Base-by-base conservation (phyloP, 2,888 invertebrate genomes). In the Chydorus sphaericus region DNA sequence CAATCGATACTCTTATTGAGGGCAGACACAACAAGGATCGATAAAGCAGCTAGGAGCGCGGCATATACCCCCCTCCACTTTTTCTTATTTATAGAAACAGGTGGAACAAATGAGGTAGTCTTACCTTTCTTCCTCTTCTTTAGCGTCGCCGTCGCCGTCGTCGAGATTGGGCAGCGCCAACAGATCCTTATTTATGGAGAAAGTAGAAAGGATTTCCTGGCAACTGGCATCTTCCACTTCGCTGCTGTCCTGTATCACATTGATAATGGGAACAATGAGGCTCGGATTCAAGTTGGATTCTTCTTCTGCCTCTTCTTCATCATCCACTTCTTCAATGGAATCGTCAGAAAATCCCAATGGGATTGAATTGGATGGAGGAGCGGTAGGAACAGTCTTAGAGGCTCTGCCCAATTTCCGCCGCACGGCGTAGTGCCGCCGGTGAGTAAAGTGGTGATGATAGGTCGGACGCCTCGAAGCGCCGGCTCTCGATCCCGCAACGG, bases 401-500 rank as follows among this genome's bases (percentile, higher is more conserved):
- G 57, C 36, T 49, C 37, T 58, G 54, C 39, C 59, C 51, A 57
- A 52, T 51, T 63, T 63, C 49, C 64, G 59, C 1, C 64, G 59
- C 14, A 64, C 61, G 48, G 64, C 64, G 54, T 64, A 64, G 59
- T 64, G 62, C 5, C 64, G 60, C 29, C 62, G 59, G 36, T 63
- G 60, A 4, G 63, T 63, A 56, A 63, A 62, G 33, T 33, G 14
- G 33, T 33, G 8, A 33, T 33, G 33, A 33, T 33, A 10, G 33
- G 14, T 33, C 33, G 14, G 33, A 33, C 14, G 14, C 14, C 33
- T 33, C 33, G 8, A 33, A n/a, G n/a, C n/a, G n/a, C n/a, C n/a
- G n/a, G n/a, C n/a, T n/a, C n/a, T n/a, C n/a, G n/a, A n/a, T n/a
- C n/a, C n/a, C n/a, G n/a, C n/a, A n/a, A n/a, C n/a, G n/a, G n/a